These are phyloP conservation scores for Drosophila sturtevanti DNA, from an alignment of 1,140 invertebrate species.

Conservation along the genomic window DNA sequence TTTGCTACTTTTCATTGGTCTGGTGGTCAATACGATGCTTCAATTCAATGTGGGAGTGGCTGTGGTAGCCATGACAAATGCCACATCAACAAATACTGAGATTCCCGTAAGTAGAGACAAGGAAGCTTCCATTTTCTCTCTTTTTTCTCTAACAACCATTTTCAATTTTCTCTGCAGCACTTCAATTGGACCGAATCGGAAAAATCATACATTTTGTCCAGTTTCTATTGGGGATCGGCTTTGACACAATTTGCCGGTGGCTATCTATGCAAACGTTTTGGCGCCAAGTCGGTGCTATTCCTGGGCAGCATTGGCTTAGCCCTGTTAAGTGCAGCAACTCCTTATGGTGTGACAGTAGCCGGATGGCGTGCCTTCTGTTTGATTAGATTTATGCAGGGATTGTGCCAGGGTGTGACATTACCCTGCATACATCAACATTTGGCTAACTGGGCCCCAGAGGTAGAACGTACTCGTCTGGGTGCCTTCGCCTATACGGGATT, in stretches of 20 bases:
- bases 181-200: slow-evolving; percentile 84
- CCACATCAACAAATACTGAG: slow-evolving; percentile 49
- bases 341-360: slow-evolving; percentile 73
- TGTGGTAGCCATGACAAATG: slow-evolving; percentile 83
- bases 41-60: slow-evolving; percentile 88
- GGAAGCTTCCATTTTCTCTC: background rate
- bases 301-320: slow-evolving; percentile 84
- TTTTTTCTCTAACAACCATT: background rate
- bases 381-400: slow-evolving; percentile 89
- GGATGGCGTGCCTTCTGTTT: slow-evolving; percentile 85
- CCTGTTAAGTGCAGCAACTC: slow-evolving; percentile 84
- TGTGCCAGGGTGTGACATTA: slow-evolving; percentile 90
- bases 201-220: slow-evolving; percentile 85
- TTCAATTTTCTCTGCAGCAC: slow-evolving; percentile 37
- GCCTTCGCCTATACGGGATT: slow-evolving; percentile 86
- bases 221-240: slow-evolving; percentile 85
- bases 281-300: slow-evolving; percentile 86
- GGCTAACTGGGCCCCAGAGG: slow-evolving; percentile 83
- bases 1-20: slow-evolving; percentile 86
- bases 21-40: slow-evolving; percentile 86
- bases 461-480: slow-evolving; percentile 85
- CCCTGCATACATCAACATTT: slow-evolving; percentile 90
- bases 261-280: slow-evolving; percentile 83
- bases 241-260: slow-evolving; percentile 72
- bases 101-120: slow-evolving; percentile 77